Conservation (phyloP, 1,140 invertebrate genomes). For the Drosophila subobscura region DNA sequence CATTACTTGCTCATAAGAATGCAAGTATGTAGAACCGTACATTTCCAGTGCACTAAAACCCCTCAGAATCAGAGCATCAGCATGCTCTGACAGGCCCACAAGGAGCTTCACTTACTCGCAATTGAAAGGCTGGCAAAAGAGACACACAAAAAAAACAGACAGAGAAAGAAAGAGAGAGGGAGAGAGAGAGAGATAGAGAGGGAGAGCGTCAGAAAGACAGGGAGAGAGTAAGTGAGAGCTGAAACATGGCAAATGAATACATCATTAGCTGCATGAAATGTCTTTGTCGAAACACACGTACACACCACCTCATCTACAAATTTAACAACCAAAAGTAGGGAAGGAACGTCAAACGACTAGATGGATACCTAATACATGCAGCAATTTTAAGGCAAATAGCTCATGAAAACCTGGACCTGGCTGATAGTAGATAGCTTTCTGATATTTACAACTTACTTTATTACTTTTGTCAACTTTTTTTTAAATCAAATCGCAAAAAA, state of each 20-base stretch:
- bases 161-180: background rate
- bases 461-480: no score
- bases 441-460: no score
- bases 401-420: no score
- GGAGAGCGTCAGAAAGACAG: constrained; percentile 4
- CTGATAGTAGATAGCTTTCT: no score
- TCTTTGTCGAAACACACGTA: constrained; percentile 36
- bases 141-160: background rate
- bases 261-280: constrained; percentile 78
- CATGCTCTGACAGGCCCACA: constrained; percentile 55
- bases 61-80: constrained; percentile 11
- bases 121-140: constrained; percentile 61
- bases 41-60: constrained; percentile 63
- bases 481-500: no score
- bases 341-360: no score
- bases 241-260: constrained; percentile 68
- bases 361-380: no score
- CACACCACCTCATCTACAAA: constrained; percentile 2
- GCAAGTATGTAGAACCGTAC: constrained; percentile 21
- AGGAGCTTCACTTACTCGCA: constrained; percentile 71
- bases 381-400: no score
- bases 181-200: constrained; percentile 1
- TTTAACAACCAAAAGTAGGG: no score
- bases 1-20: constrained; percentile 72
- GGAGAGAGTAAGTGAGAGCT: constrained; percentile 3